A percentile compares a stretch with the other conserved stretches of the same genome.
Evolutionary conservation across 2,888 invertebrate species (phyloP).

Genomic region (Pachycephus smyrnensis): DNA sequence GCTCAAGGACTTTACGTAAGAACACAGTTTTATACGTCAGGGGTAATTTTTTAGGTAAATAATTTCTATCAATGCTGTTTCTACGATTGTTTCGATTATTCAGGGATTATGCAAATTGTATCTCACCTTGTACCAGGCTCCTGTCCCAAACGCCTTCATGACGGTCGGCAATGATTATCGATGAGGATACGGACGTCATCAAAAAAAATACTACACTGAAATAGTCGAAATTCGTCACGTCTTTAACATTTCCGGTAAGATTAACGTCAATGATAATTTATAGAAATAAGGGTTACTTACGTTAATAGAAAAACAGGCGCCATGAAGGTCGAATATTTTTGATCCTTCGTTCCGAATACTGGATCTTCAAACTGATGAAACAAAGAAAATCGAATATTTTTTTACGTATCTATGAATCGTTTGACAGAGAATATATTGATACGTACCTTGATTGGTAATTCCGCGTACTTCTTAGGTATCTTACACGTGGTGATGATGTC

Average conservation of each 20-base stretch:
- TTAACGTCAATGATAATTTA: no score
- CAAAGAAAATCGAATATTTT: constrained; percentile 25
- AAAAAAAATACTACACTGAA: constrained; percentile 86
- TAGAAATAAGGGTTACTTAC: constrained; percentile 69
- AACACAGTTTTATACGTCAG: no score
- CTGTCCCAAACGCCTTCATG: constrained; percentile 90
- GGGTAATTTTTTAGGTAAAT: no score
- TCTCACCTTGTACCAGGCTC: constrained; percentile 80
- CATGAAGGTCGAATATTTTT: constrained; percentile 83
- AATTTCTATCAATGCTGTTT: no score
- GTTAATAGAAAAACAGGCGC: constrained; percentile 87
- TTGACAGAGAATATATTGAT: not conserved
- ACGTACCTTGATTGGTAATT: constrained; percentile 71
- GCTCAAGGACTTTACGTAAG: no score
- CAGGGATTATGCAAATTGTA: no score
- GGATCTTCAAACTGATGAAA: constrained; percentile 74
- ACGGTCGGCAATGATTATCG: constrained; percentile 83
- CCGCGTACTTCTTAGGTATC: constrained; percentile 70
- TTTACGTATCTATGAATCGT: not conserved
- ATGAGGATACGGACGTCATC: constrained; percentile 85
- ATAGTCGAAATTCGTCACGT: constrained; percentile 23
- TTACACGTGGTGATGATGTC: constrained; percentile 76
- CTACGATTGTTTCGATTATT: no score
- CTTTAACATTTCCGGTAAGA: constrained; percentile 3
- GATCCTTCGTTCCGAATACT: constrained; percentile 76